These are phyloP conservation scores for Pteronotus mesoamericanus DNA, from an alignment of 2,797 vertebrate genomes.

Conservation along the genomic window DNA sequence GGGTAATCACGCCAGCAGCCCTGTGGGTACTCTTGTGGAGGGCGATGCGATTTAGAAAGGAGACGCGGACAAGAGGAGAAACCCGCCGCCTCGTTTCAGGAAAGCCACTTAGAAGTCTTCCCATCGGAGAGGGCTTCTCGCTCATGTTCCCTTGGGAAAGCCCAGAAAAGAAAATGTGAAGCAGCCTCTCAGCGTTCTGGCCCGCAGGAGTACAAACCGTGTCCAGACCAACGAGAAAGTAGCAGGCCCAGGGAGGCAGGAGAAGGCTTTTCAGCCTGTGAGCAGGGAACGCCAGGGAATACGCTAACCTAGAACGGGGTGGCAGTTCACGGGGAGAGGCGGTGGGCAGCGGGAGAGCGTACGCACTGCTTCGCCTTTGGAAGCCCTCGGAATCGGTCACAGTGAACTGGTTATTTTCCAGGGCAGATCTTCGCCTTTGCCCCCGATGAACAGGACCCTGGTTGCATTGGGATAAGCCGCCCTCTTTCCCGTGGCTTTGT, in stretches of 20 bases:
- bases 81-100: conserved; percentile 3
- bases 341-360: background rate
- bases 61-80: background rate
- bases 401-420: background rate
- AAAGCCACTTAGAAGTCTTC: background rate
- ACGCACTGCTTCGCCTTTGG: background rate
- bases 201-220: background rate
- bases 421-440: background rate
- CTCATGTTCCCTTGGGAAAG: conserved; percentile 41
- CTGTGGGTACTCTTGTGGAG: background rate
- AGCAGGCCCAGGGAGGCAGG: background rate
- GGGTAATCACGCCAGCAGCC: background rate
- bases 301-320: background rate
- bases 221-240: conserved; percentile 55
- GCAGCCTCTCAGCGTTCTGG: conserved; percentile 9
- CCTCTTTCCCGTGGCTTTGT: background rate
- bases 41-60: background rate
- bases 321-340: background rate
- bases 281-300: background rate
- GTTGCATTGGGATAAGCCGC: background rate
- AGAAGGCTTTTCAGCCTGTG: background rate
- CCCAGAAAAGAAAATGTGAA: conserved; percentile 30
- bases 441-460: background rate
- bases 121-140: background rate
- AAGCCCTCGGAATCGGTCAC: background rate